Evolutionary conservation across 2,797 vertebrate species (phyloP).

Genomic region (Semotilus atromaculatus): DNA sequence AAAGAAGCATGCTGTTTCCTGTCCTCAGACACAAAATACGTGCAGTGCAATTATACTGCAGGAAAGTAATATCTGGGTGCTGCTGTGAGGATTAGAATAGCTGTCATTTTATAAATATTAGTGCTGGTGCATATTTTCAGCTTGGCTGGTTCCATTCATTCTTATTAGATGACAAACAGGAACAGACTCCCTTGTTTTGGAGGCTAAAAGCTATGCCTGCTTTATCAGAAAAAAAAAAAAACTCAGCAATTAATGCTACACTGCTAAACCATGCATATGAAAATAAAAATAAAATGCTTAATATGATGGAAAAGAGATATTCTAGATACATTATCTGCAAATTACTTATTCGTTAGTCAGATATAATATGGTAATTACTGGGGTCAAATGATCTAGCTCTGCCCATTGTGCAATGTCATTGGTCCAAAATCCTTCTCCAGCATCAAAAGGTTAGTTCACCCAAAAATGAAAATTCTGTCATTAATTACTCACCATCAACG

Average conservation of each 20-base stretch:
- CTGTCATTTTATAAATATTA: slow-evolving; percentile 72
- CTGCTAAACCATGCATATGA: slow-evolving; percentile 14
- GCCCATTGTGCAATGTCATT: background rate
- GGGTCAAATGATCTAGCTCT: background rate
- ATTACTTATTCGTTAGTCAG: background rate
- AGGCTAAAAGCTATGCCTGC: slow-evolving; percentile 52
- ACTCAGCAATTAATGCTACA: slow-evolving; percentile 29
- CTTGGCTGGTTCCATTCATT: slow-evolving; percentile 69
- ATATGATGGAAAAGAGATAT: background rate
- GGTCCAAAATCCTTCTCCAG: background rate
- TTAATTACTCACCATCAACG: too few species aligned
- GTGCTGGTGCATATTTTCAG: slow-evolving; percentile 72
- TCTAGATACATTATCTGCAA: background rate
- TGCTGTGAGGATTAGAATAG: slow-evolving; percentile 65
- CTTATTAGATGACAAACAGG: slow-evolving; percentile 70
- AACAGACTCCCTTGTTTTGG: slow-evolving; percentile 52
- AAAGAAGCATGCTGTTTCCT: background rate
- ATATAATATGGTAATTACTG: background rate
- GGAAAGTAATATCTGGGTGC: slow-evolving; percentile 60
- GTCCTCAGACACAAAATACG: slow-evolving; percentile 54
- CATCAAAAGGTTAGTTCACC: background rate
- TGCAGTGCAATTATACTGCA: slow-evolving; percentile 60
- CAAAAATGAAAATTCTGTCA: too few species aligned
- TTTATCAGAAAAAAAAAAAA: slow-evolving; percentile 44
- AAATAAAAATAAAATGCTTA: background rate